Evolutionary conservation across 2,888 invertebrate genomes (phyloP).

Genomic region (Nudaria mundana): DNA sequence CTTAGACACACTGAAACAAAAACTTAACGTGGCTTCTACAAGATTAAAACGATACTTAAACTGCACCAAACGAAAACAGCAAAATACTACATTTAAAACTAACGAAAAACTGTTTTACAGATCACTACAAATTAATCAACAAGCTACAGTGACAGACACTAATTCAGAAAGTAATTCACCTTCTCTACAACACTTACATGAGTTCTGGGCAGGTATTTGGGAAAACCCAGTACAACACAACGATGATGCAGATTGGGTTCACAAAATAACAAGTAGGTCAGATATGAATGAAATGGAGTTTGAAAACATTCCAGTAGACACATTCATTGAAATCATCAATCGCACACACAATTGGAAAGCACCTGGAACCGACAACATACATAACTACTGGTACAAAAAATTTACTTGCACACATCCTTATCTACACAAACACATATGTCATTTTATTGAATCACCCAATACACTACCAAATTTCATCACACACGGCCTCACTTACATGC

Average conservation of each 20-base stretch:
- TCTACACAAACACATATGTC: background rate
- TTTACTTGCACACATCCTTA: background rate
- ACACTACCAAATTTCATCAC: background rate
- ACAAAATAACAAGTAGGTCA: background rate
- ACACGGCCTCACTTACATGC: background rate
- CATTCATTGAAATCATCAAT: background rate
- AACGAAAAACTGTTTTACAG: conserved; percentile 4
- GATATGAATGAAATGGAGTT: background rate
- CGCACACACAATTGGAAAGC: background rate
- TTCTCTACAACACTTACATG: background rate
- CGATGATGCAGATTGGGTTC: background rate
- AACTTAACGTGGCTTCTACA: too few species aligned
- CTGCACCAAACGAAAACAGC: background rate
- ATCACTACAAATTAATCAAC: background rate
- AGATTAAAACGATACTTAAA: background rate
- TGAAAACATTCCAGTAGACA: background rate
- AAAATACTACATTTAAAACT: background rate
- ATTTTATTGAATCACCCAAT: too few species aligned
- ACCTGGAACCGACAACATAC: background rate
- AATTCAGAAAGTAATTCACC: background rate
- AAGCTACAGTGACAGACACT: background rate
- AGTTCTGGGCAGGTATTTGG: background rate
- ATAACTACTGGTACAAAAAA: background rate
- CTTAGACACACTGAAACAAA: background rate
- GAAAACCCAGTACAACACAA: background rate